Evolutionary conservation across 2,797 vertebrate genomes (phyloP).

Genomic region (Tachyglossus aculeatus): DNA sequence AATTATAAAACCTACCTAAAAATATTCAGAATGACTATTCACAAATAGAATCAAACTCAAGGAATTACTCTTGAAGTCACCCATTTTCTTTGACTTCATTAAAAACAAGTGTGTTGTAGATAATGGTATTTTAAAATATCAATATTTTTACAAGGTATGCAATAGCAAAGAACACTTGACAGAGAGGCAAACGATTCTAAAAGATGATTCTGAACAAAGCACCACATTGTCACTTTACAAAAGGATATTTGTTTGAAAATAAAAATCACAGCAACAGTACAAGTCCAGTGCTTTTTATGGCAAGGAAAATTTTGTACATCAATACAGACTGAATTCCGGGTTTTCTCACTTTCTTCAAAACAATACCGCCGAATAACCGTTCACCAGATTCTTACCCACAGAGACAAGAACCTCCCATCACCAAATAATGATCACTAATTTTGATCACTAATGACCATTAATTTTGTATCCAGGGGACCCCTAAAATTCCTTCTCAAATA

Average conservation of each 20-base stretch:
- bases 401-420: conserved; percentile 46
- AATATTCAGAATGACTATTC: conserved; percentile 52
- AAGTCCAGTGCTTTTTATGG: no score
- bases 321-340: no score
- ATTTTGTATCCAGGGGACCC: no score
- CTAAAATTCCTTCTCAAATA: no score
- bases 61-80: conserved; percentile 47
- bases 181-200: conserved; percentile 52
- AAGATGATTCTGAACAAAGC: conserved; percentile 37
- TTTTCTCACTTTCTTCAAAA: conserved; percentile 58
- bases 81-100: conserved; percentile 53
- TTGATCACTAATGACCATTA: no score
- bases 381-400: conserved; percentile 41
- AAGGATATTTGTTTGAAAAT: conserved; percentile 5
- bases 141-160: conserved; percentile 52
- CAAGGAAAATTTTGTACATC: no score
- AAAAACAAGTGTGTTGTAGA: conserved; percentile 52
- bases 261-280: no score
- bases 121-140: conserved; percentile 44
- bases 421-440: no score
- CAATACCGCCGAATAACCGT: conserved; percentile 56
- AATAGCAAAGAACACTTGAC: conserved; percentile 37
- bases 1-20: conserved; percentile 58
- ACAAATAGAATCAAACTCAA: conserved; percentile 17
- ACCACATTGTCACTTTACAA: conserved; percentile 39